Evolutionary conservation across 2,113 vertebrate genomes (phyloP), one percentile per base, ranked within the genome.

Genomic region (Apaloderma vittatum): DNA sequence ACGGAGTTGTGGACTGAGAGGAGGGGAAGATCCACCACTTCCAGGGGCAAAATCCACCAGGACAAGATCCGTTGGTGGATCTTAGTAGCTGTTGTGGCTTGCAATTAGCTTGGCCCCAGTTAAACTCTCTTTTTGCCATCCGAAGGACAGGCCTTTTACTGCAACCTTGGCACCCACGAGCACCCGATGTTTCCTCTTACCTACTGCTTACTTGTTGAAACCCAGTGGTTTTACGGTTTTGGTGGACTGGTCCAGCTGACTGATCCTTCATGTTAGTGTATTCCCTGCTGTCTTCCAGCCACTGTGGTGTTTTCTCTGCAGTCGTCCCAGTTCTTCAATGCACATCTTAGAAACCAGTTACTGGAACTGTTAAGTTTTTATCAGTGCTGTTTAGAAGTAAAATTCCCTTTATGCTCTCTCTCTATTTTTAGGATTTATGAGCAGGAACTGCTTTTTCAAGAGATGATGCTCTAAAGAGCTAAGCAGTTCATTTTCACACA

Each of bases 231-330:
- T 36, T n/a, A 34, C 29, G 32, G 54, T 51, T 67, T 36, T 40
- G 13, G 14, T 61, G 67, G 36, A 3, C 46, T 75, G 11, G 20
- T 20, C 22, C 30, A 30, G 34, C 30, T 48, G 62, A 32, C 24
- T 40, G 15, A 3, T 79, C 49, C 55, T 17, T 70, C 55, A 14
- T 0, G 0, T 36, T 7, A n/a, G 9, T 29, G 5, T 45, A 3
- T 49, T 61, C 59, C 20, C 66, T 51, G 29, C 72, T 46, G 10
- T 20, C 77, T 67, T 49, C 16, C 23, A 65, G 30, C 52, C 34
- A 6, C 36, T 20, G 16, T 45, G 36, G 27, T 55, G 51, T 45
- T 45, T 24, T 46, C 66, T 91, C 55, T 65, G 55, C 5, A 1
- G 29, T 75, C 29, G 19, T 54, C 57, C 43, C 45, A 61, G 12